Evolutionary conservation across 2,888 invertebrate species (phyloP), one percentile per base, ranked within the genome.

Genomic region (Sinelater perroti): DNA sequence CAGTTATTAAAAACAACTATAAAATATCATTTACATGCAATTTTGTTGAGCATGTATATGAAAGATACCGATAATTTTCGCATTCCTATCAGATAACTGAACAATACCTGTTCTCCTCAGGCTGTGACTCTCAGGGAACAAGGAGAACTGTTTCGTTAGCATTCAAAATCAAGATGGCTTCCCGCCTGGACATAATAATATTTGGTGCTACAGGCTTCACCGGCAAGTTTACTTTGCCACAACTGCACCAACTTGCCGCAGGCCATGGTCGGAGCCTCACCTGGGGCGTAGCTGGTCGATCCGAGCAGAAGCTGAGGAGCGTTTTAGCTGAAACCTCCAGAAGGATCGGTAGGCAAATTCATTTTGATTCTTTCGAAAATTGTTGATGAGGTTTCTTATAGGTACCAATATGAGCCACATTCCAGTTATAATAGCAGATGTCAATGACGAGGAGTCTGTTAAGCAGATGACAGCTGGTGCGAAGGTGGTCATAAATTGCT

Each of bases 131-230:
- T n/a, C n/a, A n/a, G n/a, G n/a, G n/a, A n/a, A n/a, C n/a, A n/a
- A n/a, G n/a, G n/a, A n/a, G n/a, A n/a, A n/a, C n/a, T n/a, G n/a
- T n/a, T n/a, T n/a, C n/a, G n/a, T n/a, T n/a, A n/a, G n/a, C n/a
- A n/a, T n/a, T n/a, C n/a, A n/a, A n/a, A n/a, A n/a, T n/a, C n/a
- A 36, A 2, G 1, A 77, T 76, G 76, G 65, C 67, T 3, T 64
- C 75, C 49, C 81, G 84, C 14, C 70, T 91, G 35, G 95, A 97
- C 79, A 72, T 97, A 2, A 84, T 98, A 5, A 86, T 98, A 70
- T 97, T 97, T 75, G 98, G 97, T 14, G 97, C 97, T 0, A 89
- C 92, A 0, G 97, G 97, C 14, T 97, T 89, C 77, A 97, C 97
- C 0, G 98, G 97, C 1, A 89, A 90, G 76, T 87, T 88, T 75